Base-by-base conservation (phyloP, 2,797 vertebrate species). In the Menidia menidia region DNA sequence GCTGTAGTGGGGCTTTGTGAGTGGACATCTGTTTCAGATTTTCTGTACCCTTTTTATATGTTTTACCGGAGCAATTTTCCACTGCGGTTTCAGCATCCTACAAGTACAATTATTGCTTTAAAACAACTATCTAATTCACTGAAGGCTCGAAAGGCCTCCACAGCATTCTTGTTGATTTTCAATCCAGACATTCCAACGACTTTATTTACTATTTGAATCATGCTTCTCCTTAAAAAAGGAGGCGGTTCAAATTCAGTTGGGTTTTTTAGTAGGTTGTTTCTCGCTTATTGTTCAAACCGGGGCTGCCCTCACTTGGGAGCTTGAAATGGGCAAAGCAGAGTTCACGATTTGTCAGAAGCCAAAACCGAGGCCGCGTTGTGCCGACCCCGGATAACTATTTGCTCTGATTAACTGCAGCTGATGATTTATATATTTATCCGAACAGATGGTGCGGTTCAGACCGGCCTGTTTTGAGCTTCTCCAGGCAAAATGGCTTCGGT, bases 1-100 rank as follows among this genome's bases (percentile, higher is more conserved):
- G 61, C 81, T 67, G 63, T 19, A 54, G 57, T 68, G 68, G 48
- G 75, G 77, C 58, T 73, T 43, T 61, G 33, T 75, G 56, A 51
- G 54, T 43, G 55, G 62, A 89, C 91, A 92, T 94, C 89, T 93
- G 91, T 76, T 81, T 87, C 77, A 83, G 68, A 89, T 93, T 91
- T 84, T 77, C 41, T 81, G 79, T 71, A 60, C 71, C 71, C 31
- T 74, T 58, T 52, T 39, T 71, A 68, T 75, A 31, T 62, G 56
- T 68, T 86, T 88, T 83, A 83, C 77, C 64, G 33, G 75, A 47
- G 67, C 60, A 77, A 42, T 84, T 92, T 91, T 92, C 78, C 81
- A 77, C 60, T 68, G 64, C 64, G 74, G 56, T 73, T 83, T 87
- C 67, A 71, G 68, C 58, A 47, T 76, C 82, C 32, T 59, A 64